Evolutionary conservation across 2,888 invertebrate species (phyloP).

Genomic region (Malachius bipustulatus): DNA sequence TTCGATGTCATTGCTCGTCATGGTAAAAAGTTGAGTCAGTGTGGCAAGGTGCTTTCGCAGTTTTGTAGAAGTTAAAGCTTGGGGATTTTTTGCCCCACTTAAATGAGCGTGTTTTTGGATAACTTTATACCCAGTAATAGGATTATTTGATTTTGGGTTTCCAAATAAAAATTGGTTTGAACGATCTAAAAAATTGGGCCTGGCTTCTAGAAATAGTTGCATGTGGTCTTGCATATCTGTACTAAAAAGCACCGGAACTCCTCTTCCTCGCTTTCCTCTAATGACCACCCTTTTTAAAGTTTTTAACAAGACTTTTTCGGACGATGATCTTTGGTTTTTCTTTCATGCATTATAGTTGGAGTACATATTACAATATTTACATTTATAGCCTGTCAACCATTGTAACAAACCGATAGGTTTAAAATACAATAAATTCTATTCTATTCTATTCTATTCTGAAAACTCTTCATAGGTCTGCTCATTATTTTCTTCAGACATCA

Average conservation of each 20-base stretch:
- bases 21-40: conserved; percentile 12
- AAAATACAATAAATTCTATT: too few species aligned
- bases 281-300: conserved; percentile 11
- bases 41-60: conserved; percentile 12
- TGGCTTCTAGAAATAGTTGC: conserved; percentile 7
- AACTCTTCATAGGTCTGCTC: conserved; percentile 4
- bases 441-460: conserved; percentile 17
- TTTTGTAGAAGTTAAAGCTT: conserved; percentile 10
- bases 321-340: conserved; percentile 21
- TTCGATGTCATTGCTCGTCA: conserved; percentile 12
- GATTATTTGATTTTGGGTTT: conserved; percentile 4
- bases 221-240: conserved; percentile 11
- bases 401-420: too few species aligned
- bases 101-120: conserved; percentile 10
- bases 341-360: too few species aligned
- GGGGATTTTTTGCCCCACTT: conserved; percentile 9
- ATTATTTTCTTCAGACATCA: conserved; percentile 1
- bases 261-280: conserved; percentile 14
- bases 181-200: conserved; percentile 6
- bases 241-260: conserved; percentile 13
- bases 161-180: conserved; percentile 11
- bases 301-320: conserved; percentile 13
- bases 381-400: too few species aligned
- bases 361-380: too few species aligned
- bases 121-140: conserved; percentile 11